phyloP scores from a whole-genome alignment of 1,140 invertebrate species.

The Frieseomelitta varia region DNA sequence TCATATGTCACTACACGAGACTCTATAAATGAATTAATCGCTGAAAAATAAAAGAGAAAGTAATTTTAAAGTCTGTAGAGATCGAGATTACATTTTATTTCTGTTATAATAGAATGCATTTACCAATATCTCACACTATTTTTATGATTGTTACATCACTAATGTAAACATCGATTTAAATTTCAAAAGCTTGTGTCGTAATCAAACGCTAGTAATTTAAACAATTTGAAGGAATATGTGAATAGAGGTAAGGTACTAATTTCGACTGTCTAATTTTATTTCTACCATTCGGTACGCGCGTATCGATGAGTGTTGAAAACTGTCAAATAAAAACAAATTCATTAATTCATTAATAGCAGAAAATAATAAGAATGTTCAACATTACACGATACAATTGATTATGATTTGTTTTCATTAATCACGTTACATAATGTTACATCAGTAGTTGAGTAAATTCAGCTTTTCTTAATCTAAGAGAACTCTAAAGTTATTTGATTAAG shows the following conservation, averaged over 20 bases:
- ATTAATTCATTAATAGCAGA: conserved; percentile 47
- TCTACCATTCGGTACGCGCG: conserved; percentile 39
- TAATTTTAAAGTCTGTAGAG: conserved; percentile 21
- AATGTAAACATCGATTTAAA: conserved; percentile 19
- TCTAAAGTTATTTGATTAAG: no score
- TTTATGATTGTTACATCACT: conserved; percentile 11
- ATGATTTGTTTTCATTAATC: conserved; percentile 32
- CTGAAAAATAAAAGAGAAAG: conserved; percentile 25
- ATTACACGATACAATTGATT: conserved; percentile 48
- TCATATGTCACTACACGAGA: conserved; percentile 38
- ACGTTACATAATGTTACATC: conserved; percentile 36
- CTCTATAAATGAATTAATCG: conserved; percentile 35
- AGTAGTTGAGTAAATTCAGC: conserved; percentile 45
- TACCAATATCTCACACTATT: conserved; percentile 32
- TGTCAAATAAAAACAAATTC: conserved; percentile 41
- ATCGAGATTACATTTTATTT: conserved; percentile 27
- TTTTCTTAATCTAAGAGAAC: conserved; percentile 35
- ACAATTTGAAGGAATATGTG: conserved; percentile 23
- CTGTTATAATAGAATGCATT: conserved; percentile 13
- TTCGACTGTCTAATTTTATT: conserved; percentile 50
- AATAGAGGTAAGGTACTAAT: conserved; percentile 31
- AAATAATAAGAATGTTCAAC: conserved; percentile 40
- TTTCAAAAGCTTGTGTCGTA: neutral
- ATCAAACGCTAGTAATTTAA: conserved; percentile 35
- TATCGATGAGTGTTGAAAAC: conserved; percentile 29